phyloP scores from a whole-genome alignment of 2,113 vertebrate genomes.

The Lipotes vexillifer region DNA sequence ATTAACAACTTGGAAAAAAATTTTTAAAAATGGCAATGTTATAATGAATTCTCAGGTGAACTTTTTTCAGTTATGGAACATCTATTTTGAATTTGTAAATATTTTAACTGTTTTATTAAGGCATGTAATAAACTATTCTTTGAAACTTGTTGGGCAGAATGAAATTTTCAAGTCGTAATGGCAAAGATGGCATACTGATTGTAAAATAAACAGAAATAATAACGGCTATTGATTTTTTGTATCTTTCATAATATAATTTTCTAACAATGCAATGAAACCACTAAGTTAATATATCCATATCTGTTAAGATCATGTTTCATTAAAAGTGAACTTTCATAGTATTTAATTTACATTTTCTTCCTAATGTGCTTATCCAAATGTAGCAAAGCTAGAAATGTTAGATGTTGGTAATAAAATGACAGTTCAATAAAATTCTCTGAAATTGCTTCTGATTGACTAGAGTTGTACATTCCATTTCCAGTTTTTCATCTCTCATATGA shows the following conservation, averaged over 20 bases:
- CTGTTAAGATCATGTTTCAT: slow-evolving; percentile 77
- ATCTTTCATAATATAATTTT: slow-evolving; percentile 85
- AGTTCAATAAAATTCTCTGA: slow-evolving; percentile 57
- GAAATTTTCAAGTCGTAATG: slow-evolving; percentile 77
- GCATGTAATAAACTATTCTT: slow-evolving; percentile 81
- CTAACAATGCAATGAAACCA: slow-evolving; percentile 83
- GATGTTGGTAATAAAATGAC: slow-evolving; percentile 21
- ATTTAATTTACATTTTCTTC: slow-evolving; percentile 59
- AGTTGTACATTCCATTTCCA: slow-evolving; percentile 5
- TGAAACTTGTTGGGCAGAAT: slow-evolving; percentile 69
- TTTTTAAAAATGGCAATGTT: slow-evolving; percentile 66
- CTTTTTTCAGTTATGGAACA: slow-evolving; percentile 72
- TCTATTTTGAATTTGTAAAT: slow-evolving; percentile 81
- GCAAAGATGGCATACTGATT: slow-evolving; percentile 77
- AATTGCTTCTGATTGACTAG: not conserved
- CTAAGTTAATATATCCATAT: slow-evolving; percentile 72
- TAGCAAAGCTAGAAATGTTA: slow-evolving; percentile 23
- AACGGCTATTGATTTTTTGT: slow-evolving; percentile 79
- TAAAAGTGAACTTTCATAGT: slow-evolving; percentile 66
- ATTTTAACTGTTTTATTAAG: slow-evolving; percentile 81
- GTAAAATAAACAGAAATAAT: slow-evolving; percentile 79
- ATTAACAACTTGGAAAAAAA: slow-evolving; percentile 73
- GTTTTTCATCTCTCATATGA: not conserved
- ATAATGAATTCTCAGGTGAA: slow-evolving; percentile 84
- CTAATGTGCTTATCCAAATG: slow-evolving; percentile 28